Evolutionary conservation across 2,888 invertebrate genomes (phyloP).

Genomic region (Cephus pulcher): DNA sequence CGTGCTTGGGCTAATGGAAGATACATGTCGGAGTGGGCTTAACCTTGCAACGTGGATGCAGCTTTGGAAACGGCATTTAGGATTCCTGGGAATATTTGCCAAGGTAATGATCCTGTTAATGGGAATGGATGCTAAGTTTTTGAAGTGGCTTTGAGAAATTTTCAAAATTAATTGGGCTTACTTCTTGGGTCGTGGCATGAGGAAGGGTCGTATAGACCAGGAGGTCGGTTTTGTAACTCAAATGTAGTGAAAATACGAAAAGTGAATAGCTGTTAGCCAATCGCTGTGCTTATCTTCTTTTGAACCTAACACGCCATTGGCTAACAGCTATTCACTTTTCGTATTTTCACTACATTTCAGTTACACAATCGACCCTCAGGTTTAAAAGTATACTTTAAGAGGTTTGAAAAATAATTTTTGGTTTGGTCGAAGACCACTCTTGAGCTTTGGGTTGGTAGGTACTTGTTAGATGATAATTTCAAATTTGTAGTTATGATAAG

Average conservation of each 20-base stretch:
- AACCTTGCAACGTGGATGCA: background rate
- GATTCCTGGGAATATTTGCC: background rate
- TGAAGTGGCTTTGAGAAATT: background rate
- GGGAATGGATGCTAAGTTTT: background rate
- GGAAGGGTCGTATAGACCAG: background rate
- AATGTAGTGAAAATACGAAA: too few relatives aligned
- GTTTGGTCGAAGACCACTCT: too few relatives aligned
- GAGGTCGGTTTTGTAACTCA: too few relatives aligned
- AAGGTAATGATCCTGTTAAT: background rate
- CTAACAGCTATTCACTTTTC: too few relatives aligned
- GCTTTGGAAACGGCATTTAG: background rate
- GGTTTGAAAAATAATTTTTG: background rate
- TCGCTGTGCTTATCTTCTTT: too few relatives aligned
- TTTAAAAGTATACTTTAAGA: background rate
- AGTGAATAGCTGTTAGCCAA: too few relatives aligned
- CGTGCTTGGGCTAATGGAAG: slow-evolving; percentile 53
- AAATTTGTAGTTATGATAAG: background rate
- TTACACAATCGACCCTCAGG: too few relatives aligned
- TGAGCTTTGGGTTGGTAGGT: background rate
- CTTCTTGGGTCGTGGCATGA: too few relatives aligned
- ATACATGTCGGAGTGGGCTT: slow-evolving; percentile 40
- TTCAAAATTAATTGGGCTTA: background rate
- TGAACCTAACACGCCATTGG: too few relatives aligned
- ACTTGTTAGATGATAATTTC: background rate
- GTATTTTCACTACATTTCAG: too few relatives aligned